Percentiles rank a stretch among this genome's conserved stretches.
Conservation (phyloP, 2,888 invertebrate genomes). For the Microctonus hyperodae region DNA sequence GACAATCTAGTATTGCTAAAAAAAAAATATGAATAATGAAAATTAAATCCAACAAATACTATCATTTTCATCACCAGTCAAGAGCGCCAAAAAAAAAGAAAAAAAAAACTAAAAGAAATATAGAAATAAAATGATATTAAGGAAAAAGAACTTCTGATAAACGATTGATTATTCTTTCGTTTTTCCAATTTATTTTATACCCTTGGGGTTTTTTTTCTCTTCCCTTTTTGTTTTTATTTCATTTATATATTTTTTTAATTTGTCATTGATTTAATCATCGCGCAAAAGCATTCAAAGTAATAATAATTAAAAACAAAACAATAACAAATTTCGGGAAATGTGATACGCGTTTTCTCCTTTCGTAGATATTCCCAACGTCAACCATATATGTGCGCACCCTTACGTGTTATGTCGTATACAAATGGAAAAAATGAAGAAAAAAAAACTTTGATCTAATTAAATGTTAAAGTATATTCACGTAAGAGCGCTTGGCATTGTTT, state of each 20-base stretch:
- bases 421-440: neutral
- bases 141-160: neutral
- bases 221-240: neutral
- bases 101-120: neutral
- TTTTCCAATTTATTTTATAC: conserved; percentile 1
- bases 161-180: neutral
- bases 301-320: neutral
- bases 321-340: neutral
- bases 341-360: neutral
- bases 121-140: neutral
- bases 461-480: neutral
- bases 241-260: neutral
- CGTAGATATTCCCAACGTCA: neutral
- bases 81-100: neutral
- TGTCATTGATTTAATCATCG: neutral
- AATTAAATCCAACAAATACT: conserved; percentile 6
- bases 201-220: neutral
- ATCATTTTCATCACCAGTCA: conserved; percentile 3
- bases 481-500: neutral
- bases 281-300: neutral
- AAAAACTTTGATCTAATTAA: neutral
- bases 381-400: neutral
- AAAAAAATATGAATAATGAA: neutral
- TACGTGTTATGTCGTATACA: neutral
- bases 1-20: neutral